These are phyloP conservation scores for Tenebrio molitor DNA, from an alignment of 1,140 invertebrate genomes.

Conservation along the genomic window DNA sequence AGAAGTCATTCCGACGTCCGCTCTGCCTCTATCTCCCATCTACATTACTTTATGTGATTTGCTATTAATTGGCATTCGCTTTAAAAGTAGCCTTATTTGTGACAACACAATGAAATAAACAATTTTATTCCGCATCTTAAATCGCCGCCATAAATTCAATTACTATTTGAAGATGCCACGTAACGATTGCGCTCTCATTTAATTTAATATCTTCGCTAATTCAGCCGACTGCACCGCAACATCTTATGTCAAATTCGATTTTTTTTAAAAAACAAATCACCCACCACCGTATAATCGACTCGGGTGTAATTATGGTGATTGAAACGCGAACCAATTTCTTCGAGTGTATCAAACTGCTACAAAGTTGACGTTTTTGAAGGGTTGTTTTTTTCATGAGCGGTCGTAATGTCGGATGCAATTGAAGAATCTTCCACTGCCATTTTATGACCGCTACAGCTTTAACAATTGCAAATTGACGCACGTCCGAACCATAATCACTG, in stretches of 20 bases:
- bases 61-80: conserved; percentile 57
- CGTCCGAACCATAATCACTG: conserved; percentile 23
- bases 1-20: conserved; percentile 40
- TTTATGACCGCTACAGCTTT: conserved; percentile 15
- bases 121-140: conserved; percentile 51
- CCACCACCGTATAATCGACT: conserved; percentile 18
- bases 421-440: conserved; percentile 1
- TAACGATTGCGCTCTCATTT: conserved; percentile 49
- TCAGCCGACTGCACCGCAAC: no score
- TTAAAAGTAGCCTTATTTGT: conserved; percentile 51
- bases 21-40: conserved; percentile 54
- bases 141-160: conserved; percentile 52
- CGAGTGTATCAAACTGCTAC: conserved; percentile 48
- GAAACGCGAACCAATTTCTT: conserved; percentile 47
- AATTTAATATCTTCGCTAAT: conserved; percentile 49
- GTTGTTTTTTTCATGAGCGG: conserved; percentile 42
- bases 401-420: conserved; percentile 39
- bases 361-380: conserved; percentile 49
- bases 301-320: conserved; percentile 46
- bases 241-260: background rate
- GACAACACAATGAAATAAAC: conserved; percentile 57
- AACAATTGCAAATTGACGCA: conserved; percentile 27
- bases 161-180: conserved; percentile 52
- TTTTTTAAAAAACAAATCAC: conserved; percentile 1
- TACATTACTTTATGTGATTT: conserved; percentile 56